Conservation (phyloP, 2,888 invertebrate species). For the Folsomia candida region DNA sequence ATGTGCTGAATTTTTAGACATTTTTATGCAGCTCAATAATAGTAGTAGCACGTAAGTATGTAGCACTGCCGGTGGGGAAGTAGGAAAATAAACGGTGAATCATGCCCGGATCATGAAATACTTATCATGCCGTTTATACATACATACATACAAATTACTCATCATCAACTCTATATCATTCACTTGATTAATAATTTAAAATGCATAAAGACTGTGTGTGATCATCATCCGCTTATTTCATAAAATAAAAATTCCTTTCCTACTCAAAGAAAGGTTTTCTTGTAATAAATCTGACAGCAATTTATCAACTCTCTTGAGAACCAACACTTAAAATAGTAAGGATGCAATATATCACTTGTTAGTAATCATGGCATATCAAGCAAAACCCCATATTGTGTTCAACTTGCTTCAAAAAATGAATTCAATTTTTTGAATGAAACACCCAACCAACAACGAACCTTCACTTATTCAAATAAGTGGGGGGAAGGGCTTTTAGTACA, state of each 20-base stretch:
- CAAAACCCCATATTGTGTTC: neutral
- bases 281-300: neutral
- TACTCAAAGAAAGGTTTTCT: neutral
- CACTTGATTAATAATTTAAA: slow-evolving; percentile 4
- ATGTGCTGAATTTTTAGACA: neutral
- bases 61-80: too few species aligned
- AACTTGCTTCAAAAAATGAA: neutral
- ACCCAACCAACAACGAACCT: neutral
- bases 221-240: neutral
- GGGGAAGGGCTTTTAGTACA: neutral
- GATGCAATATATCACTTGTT: slow-evolving; percentile 7
- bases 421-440: neutral
- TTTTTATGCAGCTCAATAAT: neutral
- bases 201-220: neutral
- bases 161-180: neutral
- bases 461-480: neutral
- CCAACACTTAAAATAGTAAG: neutral
- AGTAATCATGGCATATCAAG: neutral
- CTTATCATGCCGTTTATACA: too few species aligned
- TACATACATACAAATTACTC: neutral
- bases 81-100: neutral
- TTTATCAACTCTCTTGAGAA: neutral
- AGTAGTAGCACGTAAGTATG: too few species aligned
- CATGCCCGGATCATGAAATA: too few species aligned
- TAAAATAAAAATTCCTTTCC: slow-evolving; percentile 4